These are phyloP conservation scores for Autographa pulchrina DNA, from an alignment of 2,888 invertebrate species.

Conservation along the genomic window DNA sequence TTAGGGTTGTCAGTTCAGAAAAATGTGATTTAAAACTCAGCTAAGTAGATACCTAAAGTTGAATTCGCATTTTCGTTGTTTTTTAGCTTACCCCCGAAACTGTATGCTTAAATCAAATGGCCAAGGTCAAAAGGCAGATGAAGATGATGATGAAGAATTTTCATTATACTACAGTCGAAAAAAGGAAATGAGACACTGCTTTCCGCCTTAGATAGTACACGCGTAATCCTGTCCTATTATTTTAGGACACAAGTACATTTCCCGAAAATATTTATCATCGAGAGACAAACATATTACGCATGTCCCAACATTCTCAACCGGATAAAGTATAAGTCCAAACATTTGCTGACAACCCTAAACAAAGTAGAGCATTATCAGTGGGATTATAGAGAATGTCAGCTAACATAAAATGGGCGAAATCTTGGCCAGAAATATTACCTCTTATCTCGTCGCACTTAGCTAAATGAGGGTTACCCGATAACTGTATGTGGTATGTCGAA, in stretches of 20 bases:
- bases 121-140: no score
- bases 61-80: neutral
- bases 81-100: neutral
- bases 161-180: no score
- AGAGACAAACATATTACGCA: constrained; percentile 2
- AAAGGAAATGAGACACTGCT: no score
- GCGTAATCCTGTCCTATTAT: neutral
- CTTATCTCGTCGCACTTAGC: constrained; percentile 27
- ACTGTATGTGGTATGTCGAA: constrained; percentile 8
- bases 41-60: neutral
- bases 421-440: constrained; percentile 26
- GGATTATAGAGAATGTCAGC: constrained; percentile 37
- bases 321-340: neutral
- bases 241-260: neutral
- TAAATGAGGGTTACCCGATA: constrained; percentile 20
- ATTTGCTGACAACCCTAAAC: constrained; percentile 22
- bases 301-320: neutral
- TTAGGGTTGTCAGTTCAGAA: constrained; percentile 23
- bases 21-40: neutral
- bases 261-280: neutral
- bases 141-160: no score
- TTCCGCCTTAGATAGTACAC: no score
- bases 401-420: constrained; percentile 28
- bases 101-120: no score
- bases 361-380: constrained; percentile 27